Base-by-base conservation (phyloP, 1,140 invertebrate species). In the Ceratosolen fusciceps region DNA sequence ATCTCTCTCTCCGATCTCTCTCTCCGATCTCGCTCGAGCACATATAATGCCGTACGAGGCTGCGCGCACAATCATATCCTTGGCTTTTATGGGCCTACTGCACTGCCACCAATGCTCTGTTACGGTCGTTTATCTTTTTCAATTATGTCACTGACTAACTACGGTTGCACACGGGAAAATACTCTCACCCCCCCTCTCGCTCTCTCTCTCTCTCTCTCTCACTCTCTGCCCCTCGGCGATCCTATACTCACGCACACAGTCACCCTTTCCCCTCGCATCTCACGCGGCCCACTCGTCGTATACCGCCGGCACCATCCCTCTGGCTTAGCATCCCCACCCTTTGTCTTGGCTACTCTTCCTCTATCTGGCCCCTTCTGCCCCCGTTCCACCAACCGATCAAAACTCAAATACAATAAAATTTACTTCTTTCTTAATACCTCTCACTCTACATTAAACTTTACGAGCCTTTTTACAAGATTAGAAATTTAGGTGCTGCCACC, bases 111-210 rank as follows among this genome's bases (percentile, higher is more conserved):
- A 71, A 60, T 47, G 76, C 58, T 31, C 39, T 58, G 62, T 75
- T 70, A 71, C 72, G 79, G 65, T 80, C 79, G 79, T 80, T 80
- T 76, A 76, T 80, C 74, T 80, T 76, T 76, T 76, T 80, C 79
- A 80, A 80, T 80, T 80, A 80, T 76, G 79, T 76, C 79, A 73
- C 79, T 60, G 73, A 62, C 72, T 74, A 76, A 75, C 72, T 80
- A 75, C 67, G 39, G 34, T 58, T 60, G 43, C 72, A 26, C 62
- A 49, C 37, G 54, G 72, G 67, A 39, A 60, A 62, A 74, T 62
- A 71, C 31, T 72, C 29, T 79, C 71, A 47, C 49, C 73, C 81
- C 26, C 56, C 31, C 73, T 74, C 47, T 14, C 54, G 26, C 47
- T 74, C 56, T 29, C 34, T 77, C 29, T 58, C 62, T 24, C 49